phyloP scores from a whole-genome alignment of 2,888 invertebrate species.

The Augiades crinisus region DNA sequence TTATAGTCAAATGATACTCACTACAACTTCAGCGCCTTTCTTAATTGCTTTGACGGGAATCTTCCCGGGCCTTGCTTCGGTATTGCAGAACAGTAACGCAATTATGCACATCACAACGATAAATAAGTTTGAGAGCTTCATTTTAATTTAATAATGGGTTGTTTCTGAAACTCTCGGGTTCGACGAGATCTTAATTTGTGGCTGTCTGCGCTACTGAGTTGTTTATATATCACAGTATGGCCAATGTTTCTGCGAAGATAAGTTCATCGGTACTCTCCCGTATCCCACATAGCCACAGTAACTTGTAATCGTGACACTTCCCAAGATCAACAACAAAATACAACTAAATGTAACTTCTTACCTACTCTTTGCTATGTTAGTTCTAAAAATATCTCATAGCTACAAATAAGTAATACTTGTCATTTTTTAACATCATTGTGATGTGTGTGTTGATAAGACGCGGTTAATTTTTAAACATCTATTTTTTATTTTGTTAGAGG shows the following conservation, averaged over 20 bases:
- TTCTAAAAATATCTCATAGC: too few relatives aligned
- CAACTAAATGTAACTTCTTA: too few relatives aligned
- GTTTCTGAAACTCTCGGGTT: neutral
- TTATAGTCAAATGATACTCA: slow-evolving; percentile 35
- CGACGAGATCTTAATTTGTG: neutral
- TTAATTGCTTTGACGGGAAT: slow-evolving; percentile 45
- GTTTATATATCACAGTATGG: slow-evolving; percentile 13
- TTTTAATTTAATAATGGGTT: slow-evolving; percentile 19
- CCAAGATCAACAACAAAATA: too few relatives aligned
- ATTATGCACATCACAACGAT: slow-evolving; percentile 28
- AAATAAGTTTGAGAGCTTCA: slow-evolving; percentile 31
- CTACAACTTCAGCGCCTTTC: slow-evolving; percentile 44
- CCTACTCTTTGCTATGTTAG: too few relatives aligned
- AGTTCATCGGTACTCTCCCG: slow-evolving; percentile 30
- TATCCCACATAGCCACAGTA: too few relatives aligned
- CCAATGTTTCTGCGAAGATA: slow-evolving; percentile 13
- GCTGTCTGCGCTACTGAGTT: neutral
- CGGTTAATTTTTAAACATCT: too few relatives aligned
- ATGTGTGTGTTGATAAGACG: too few relatives aligned
- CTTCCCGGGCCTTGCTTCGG: slow-evolving; percentile 43
- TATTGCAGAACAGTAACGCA: slow-evolving; percentile 28
- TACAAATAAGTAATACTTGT: too few relatives aligned
- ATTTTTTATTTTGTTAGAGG: too few relatives aligned
- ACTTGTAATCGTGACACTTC: too few relatives aligned
- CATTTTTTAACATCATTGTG: too few relatives aligned